These are phyloP conservation scores for Dorcus parallelipipedus DNA, from an alignment of 2,888 invertebrate species.

Conservation along the genomic window DNA sequence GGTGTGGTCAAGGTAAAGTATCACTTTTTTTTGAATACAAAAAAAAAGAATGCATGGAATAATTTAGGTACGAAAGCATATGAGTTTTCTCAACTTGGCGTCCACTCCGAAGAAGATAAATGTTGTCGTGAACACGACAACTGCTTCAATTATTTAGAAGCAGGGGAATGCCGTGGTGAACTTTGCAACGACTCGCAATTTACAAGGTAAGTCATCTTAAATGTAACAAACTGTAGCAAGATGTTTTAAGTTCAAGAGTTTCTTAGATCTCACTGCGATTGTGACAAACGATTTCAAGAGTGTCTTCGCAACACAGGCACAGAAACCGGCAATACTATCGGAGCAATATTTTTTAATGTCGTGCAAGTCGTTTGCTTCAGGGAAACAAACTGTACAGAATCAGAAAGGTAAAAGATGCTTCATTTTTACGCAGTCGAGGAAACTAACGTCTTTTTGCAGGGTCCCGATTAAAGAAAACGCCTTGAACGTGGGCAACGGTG, in stretches of 20 bases:
- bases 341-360: constrained; percentile 73
- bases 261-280: constrained; percentile 68
- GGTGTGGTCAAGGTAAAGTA: constrained; percentile 67
- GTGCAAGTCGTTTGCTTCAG: constrained; percentile 71
- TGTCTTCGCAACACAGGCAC: constrained; percentile 66
- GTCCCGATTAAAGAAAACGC: constrained; percentile 4
- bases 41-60: not conserved
- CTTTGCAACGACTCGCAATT: constrained; percentile 67
- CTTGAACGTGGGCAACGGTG: not conserved
- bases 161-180: constrained; percentile 60
- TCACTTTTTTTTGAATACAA: not conserved
- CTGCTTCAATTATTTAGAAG: constrained; percentile 60
- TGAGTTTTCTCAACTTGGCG: constrained; percentile 63
- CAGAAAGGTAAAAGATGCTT: constrained; percentile 55
- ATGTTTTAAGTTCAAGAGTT: not conserved
- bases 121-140: constrained; percentile 74
- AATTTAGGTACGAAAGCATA: constrained; percentile 55
- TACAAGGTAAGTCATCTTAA: constrained; percentile 50
- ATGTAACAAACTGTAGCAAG: not conserved
- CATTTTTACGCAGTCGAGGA: constrained; percentile 1
- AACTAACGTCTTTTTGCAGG: constrained; percentile 13
- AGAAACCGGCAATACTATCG: constrained; percentile 67
- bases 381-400: constrained; percentile 60
- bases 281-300: constrained; percentile 66
- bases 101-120: constrained; percentile 61